Evolutionary conservation across 1,140 invertebrate species (phyloP).

Genomic region (Macrobrachium nipponense): DNA sequence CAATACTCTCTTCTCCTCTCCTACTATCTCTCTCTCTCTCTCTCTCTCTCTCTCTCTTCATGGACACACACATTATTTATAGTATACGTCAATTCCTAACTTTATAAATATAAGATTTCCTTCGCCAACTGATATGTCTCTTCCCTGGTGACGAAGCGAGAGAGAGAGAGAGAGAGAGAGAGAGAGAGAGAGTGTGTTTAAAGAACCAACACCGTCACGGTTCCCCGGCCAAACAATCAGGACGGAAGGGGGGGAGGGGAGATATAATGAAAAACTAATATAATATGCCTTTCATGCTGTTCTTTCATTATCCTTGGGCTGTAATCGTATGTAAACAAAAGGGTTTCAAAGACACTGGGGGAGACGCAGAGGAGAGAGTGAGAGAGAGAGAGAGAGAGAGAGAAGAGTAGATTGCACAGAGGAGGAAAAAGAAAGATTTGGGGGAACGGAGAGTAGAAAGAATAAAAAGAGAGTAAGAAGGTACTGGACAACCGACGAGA

Average conservation of each 20-base stretch:
- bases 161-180: neutral
- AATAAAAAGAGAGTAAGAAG: too few species aligned
- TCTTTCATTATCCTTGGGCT: neutral
- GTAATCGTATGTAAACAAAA: neutral
- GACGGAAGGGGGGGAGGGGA: neutral
- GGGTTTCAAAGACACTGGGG: neutral
- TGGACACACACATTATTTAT: too few species aligned
- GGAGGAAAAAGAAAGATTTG: too few species aligned
- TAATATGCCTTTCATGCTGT: too few species aligned
- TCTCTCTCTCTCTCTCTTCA: slow-evolving; percentile 35
- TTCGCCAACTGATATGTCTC: too few species aligned
- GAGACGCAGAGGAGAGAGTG: neutral
- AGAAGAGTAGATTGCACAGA: neutral
- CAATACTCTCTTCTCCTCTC: slow-evolving; percentile 11
- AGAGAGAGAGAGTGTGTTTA: neutral
- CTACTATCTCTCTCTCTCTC: slow-evolving; percentile 20
- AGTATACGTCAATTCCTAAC: neutral
- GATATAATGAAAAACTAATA: neutral
- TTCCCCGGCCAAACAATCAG: neutral
- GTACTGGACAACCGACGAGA: too few species aligned
- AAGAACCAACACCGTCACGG: neutral
- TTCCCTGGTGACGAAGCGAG: neutral
- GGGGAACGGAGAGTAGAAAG: too few species aligned
- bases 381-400: neutral
- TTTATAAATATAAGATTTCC: neutral